Conservation (phyloP, 1,140 invertebrate species). For the Tetramorium parvispinum region DNA sequence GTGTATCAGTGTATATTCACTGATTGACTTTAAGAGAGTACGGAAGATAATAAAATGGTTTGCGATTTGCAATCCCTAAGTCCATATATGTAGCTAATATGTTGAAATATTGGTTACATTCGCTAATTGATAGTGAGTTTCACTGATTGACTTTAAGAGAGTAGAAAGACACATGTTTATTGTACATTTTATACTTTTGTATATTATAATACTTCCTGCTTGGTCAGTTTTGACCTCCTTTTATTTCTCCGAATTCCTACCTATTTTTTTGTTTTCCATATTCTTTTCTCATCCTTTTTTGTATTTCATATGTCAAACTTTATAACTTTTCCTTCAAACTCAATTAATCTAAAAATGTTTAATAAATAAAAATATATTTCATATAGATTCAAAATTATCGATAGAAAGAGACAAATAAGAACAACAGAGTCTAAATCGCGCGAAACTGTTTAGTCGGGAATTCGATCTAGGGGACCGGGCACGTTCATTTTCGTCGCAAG, state of each 20-base stretch:
- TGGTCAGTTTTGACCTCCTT: neutral
- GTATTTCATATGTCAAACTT: neutral
- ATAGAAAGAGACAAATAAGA: no score
- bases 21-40: no score
- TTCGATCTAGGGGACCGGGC: neutral
- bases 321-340: neutral
- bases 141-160: no score
- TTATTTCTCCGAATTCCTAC: neutral
- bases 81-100: neutral
- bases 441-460: slow-evolving; percentile 10
- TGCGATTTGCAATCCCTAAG: neutral
- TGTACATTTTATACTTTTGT: neutral
- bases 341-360: no score
- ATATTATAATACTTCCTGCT: neutral
- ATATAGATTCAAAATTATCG: no score
- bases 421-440: no score
- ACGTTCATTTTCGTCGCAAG: slow-evolving; percentile 26
- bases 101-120: slow-evolving; percentile 23
- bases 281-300: no score
- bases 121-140: no score
- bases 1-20: no score
- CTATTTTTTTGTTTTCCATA: neutral
- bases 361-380: no score
- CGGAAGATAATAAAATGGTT: neutral
- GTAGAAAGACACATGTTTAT: no score